Percentiles rank a stretch among this genome's conserved stretches.
Conservation (phyloP, 2,797 vertebrate species). For the Intellagama lesueurii region DNA sequence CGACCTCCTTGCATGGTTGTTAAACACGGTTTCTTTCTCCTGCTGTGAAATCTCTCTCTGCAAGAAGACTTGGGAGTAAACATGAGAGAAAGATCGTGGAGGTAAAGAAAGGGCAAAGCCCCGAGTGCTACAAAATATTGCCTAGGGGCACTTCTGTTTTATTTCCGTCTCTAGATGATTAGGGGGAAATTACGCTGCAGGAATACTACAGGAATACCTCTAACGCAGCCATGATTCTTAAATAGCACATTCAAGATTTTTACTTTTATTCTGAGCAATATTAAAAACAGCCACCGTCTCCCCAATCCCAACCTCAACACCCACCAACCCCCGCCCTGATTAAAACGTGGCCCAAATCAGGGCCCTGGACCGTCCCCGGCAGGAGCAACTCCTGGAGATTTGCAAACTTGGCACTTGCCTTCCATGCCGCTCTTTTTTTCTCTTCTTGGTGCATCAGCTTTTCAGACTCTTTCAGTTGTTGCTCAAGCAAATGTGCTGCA, state of each 20-base stretch:
- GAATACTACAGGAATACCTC: no score
- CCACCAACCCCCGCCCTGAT: no score
- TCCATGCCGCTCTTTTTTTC: constrained; percentile 19
- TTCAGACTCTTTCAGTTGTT: background rate
- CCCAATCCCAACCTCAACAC: background rate
- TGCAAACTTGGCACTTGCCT: background rate
- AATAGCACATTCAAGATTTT: background rate
- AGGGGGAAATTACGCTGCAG: background rate
- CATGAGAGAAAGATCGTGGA: no score
- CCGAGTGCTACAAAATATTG: no score
- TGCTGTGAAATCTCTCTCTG: background rate
- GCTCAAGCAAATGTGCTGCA: background rate
- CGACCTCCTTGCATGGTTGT: background rate
- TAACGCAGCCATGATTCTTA: background rate
- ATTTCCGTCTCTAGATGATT: background rate
- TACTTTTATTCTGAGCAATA: background rate
- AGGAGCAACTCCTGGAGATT: background rate
- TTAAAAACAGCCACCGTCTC: background rate
- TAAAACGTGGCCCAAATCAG: background rate
- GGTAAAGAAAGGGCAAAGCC: no score
- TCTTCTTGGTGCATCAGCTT: constrained; percentile 1
- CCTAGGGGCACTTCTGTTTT: background rate
- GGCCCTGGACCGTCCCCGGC: background rate
- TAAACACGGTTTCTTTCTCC: background rate
- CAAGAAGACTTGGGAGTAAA: no score